Percentiles rank a stretch among this genome's conserved stretches.
phyloP scores from a whole-genome alignment of 2,113 vertebrate genomes.

The Murina feae region DNA sequence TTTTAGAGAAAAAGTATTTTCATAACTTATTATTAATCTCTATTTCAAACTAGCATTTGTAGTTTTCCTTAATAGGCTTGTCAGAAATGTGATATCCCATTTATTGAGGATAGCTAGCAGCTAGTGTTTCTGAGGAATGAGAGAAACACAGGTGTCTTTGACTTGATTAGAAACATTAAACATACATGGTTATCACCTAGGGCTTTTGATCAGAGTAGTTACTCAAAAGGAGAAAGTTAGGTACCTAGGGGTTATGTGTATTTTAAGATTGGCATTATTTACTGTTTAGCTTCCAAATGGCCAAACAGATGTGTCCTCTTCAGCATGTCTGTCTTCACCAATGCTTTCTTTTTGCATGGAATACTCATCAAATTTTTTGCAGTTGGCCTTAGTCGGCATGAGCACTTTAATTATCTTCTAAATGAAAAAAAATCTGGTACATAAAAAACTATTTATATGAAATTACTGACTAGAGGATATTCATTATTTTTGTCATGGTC shows the following conservation, averaged over 20 bases:
- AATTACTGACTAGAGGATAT: background rate
- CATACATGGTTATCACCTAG: background rate
- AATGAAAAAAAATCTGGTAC: background rate
- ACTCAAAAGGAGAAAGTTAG: background rate
- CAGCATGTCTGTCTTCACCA: background rate
- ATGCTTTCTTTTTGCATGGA: background rate
- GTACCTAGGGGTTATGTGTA: background rate
- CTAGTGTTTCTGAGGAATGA: conserved; percentile 45
- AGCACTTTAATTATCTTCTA: background rate
- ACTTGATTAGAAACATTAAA: conserved; percentile 38
- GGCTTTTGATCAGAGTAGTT: background rate
- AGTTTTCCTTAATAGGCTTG: conserved; percentile 48
- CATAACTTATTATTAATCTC: conserved; percentile 47
- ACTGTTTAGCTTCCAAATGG: background rate
- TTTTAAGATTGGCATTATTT: background rate
- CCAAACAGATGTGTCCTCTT: background rate
- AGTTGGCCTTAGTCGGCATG: background rate
- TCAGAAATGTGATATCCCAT: conserved; percentile 62
- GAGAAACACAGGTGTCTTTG: conserved; percentile 33
- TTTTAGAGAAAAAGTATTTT: conserved; percentile 27
- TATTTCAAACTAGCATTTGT: conserved; percentile 35
- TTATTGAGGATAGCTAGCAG: conserved; percentile 54
- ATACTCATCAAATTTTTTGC: background rate
- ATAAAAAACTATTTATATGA: background rate
- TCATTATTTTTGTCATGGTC: background rate